phyloP scores from a whole-genome alignment of 2,113 vertebrate genomes.

The Planiliza haematocheilus region DNA sequence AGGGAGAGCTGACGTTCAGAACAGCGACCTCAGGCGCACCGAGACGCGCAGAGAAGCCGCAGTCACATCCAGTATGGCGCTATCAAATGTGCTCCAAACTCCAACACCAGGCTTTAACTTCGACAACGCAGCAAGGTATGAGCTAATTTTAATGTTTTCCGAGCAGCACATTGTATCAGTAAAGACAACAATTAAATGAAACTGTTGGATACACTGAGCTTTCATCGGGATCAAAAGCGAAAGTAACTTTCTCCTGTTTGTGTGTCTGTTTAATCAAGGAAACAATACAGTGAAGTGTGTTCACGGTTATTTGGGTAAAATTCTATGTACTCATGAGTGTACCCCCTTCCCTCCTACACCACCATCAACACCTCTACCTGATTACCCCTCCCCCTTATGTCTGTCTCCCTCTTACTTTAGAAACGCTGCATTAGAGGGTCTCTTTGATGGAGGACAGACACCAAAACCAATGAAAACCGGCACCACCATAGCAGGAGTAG shows the following conservation, averaged over 20 bases:
- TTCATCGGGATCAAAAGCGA: constrained; percentile 54
- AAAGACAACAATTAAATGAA: rapidly evolving
- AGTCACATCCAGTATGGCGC: constrained; percentile 67
- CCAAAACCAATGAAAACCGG: constrained; percentile 81
- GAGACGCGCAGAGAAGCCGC: constrained; percentile 37
- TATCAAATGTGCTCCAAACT: constrained; percentile 62
- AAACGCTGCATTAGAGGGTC: constrained; percentile 71
- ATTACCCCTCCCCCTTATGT: background rate
- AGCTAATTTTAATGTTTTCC: rapidly evolving
- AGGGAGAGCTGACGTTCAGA: constrained; percentile 34
- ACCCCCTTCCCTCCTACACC: too few relatives aligned
- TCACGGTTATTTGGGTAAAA: background rate
- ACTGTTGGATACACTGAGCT: background rate
- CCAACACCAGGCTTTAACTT: constrained; percentile 80
- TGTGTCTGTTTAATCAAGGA: background rate
- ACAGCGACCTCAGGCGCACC: constrained; percentile 68
- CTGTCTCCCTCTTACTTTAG: constrained; percentile 40
- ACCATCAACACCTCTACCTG: background rate
- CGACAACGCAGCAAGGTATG: constrained; percentile 76
- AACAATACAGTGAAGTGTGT: background rate
- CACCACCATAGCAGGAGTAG: constrained; percentile 82
- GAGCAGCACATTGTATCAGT: background rate
- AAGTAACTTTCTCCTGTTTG: constrained; percentile 60
- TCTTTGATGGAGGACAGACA: constrained; percentile 41
- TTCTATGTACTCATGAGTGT: background rate